These are phyloP conservation scores for Melanotus villosus DNA, from an alignment of 2,888 invertebrate genomes.

Conservation along the genomic window DNA sequence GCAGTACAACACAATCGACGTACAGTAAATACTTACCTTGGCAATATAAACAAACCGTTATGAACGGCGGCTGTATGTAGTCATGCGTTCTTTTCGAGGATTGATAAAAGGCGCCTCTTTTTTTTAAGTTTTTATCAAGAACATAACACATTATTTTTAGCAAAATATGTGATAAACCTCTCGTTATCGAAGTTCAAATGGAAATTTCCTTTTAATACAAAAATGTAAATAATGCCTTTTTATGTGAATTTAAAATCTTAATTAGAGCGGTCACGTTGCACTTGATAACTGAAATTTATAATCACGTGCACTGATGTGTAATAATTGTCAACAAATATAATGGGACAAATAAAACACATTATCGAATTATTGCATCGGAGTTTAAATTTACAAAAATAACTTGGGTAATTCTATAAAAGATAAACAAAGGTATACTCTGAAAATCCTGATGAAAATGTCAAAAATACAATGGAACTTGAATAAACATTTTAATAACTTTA, in stretches of 20 bases:
- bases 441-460: no score
- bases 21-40: not conserved
- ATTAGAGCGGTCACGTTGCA: conserved; percentile 24
- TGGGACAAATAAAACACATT: not conserved
- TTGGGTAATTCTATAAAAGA: no score
- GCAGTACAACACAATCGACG: not conserved
- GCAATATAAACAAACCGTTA: not conserved
- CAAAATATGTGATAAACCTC: conserved; percentile 7
- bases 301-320: conserved; percentile 10
- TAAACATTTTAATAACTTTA: no score
- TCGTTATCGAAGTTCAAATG: conserved; percentile 5
- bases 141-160: conserved; percentile 15
- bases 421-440: no score
- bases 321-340: not conserved
- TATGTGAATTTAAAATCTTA: conserved; percentile 8
- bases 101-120: conserved; percentile 8
- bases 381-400: no score
- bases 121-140: not conserved
- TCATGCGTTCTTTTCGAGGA: not conserved
- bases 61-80: not conserved
- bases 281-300: not conserved
- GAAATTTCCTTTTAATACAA: conserved; percentile 12
- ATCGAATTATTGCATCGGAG: no score
- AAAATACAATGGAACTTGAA: no score
- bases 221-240: conserved; percentile 18